These are phyloP conservation scores for Vesta saturnalis DNA, from an alignment of 2,888 invertebrate species.

Conservation along the genomic window DNA sequence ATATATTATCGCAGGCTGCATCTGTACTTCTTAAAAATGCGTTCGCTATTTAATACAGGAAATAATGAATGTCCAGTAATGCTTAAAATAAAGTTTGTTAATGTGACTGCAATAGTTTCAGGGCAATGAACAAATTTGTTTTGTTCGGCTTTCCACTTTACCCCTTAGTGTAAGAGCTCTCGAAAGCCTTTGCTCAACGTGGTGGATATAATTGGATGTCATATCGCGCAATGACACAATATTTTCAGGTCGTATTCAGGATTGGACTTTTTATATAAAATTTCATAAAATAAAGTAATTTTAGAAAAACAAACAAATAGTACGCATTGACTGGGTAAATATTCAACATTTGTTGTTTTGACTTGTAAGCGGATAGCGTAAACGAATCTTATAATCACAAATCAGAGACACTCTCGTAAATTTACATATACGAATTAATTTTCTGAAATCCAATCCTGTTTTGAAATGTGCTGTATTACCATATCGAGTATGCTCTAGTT, in stretches of 20 bases:
- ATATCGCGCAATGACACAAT: constrained; percentile 40
- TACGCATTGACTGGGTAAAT: neutral
- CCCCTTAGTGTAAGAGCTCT: constrained; percentile 38
- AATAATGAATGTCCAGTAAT: neutral
- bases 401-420: constrained; percentile 20
- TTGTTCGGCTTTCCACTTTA: constrained; percentile 28
- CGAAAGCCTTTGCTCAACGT: constrained; percentile 42
- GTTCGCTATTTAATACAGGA: too few species aligned
- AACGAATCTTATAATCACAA: constrained; percentile 10
- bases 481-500: constrained; percentile 45
- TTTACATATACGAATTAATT: constrained; percentile 37
- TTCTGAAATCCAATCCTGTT: constrained; percentile 34
- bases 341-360: neutral
- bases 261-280: constrained; percentile 17
- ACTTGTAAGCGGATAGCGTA: neutral
- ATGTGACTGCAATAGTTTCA: constrained; percentile 23
- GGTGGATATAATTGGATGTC: constrained; percentile 46
- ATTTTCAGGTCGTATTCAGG: constrained; percentile 29
- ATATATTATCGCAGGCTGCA: too few species aligned
- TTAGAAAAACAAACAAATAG: neutral
- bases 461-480: constrained; percentile 41
- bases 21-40: too few species aligned
- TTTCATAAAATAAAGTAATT: neutral
- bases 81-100: constrained; percentile 12
- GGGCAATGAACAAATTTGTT: constrained; percentile 29